Percentiles rank a stretch among this genome's conserved stretches.
Evolutionary conservation across 2,888 invertebrate species (phyloP).

Genomic region (Therioaphis trifolii): DNA sequence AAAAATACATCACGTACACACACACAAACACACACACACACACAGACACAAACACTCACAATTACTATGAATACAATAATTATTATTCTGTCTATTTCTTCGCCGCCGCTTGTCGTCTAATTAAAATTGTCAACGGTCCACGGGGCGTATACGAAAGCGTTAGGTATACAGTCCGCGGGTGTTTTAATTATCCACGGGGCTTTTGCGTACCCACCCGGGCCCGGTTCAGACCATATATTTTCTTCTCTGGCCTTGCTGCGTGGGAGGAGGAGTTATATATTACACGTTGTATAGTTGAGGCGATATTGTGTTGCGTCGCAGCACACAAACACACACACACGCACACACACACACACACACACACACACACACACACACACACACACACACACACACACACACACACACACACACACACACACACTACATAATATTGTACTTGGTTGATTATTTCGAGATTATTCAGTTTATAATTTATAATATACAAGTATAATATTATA

Average conservation of each 20-base stretch:
- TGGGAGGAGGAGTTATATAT: neutral
- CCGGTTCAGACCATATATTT: neutral
- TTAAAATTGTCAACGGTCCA: constrained; percentile 43
- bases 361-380: neutral
- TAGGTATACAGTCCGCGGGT: neutral
- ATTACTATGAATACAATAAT: constrained; percentile 17
- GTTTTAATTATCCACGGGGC: constrained; percentile 40
- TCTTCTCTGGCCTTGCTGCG: neutral
- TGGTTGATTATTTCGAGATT: too few species aligned
- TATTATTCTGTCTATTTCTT: neutral
- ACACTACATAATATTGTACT: too few species aligned
- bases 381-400: too few species aligned
- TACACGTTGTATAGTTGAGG: neutral
- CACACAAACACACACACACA: neutral
- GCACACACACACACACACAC: neutral
- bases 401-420: neutral
- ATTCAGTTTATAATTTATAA: too few species aligned
- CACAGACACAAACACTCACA: neutral
- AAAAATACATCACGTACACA: neutral
- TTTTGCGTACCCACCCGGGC: constrained; percentile 5
- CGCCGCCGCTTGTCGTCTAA: constrained; percentile 13
- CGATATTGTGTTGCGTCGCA: neutral
- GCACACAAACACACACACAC: neutral
- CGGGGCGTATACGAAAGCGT: constrained; percentile 22
- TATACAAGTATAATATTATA: too few species aligned